phyloP scores from a whole-genome alignment of 2,797 vertebrate genomes.

The Lepilemur ruficaudatus region DNA sequence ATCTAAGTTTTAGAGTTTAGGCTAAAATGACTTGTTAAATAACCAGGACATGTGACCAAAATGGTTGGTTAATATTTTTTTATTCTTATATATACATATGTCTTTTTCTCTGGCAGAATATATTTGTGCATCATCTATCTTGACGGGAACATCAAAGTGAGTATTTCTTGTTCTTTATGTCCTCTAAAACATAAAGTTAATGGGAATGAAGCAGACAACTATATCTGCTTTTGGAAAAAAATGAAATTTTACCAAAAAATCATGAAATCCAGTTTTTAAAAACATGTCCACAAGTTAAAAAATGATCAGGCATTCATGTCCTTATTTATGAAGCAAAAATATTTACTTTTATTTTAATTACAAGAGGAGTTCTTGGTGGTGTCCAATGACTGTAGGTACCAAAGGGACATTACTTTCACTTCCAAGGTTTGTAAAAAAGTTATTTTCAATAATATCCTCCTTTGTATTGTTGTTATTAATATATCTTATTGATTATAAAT shows the following conservation, averaged over 20 bases:
- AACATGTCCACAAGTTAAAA: slow-evolving; percentile 19
- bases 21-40: background rate
- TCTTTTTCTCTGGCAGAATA: slow-evolving; percentile 80
- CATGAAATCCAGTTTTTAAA: background rate
- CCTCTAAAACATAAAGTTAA: slow-evolving; percentile 7
- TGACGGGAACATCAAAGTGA: slow-evolving; percentile 82
- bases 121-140: slow-evolving; percentile 80
- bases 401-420: slow-evolving; percentile 3
- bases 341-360: slow-evolving; percentile 11
- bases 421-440: background rate
- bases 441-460: background rate
- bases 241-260: background rate
- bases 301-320: background rate
- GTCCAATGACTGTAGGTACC: background rate
- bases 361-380: background rate
- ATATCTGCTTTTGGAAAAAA: background rate
- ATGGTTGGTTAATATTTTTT: background rate
- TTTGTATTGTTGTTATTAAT: background rate
- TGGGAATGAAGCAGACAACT: background rate
- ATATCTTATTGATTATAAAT: background rate
- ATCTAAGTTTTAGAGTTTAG: slow-evolving; percentile 21
- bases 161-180: slow-evolving; percentile 66
- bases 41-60: background rate
- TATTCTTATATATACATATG: background rate
- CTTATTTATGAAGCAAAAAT: background rate